Evolutionary conservation across 1,140 invertebrate species (phyloP).

Genomic region (Neotoxoptera formosana): DNA sequence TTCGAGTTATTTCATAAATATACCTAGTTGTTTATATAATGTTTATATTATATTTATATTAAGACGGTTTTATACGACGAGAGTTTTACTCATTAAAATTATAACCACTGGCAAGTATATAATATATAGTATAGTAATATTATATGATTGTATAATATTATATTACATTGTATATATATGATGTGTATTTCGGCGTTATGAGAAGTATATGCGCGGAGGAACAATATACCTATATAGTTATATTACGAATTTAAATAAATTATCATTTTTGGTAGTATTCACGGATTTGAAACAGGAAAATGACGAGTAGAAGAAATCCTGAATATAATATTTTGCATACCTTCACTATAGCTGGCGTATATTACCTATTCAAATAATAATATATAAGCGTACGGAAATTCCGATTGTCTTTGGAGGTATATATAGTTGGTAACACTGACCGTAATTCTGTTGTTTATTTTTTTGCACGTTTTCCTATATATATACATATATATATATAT

Average conservation of each 20-base stretch:
- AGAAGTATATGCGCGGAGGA: too few relatives aligned
- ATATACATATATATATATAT: too few relatives aligned
- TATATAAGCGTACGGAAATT: background rate
- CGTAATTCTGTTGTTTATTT: background rate
- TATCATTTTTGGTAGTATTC: background rate
- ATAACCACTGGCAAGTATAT: background rate
- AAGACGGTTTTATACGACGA: background rate
- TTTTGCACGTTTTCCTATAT: background rate
- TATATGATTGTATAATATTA: too few relatives aligned
- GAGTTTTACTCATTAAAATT: background rate
- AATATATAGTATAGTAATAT: background rate
- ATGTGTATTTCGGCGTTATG: too few relatives aligned
- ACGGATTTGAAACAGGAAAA: background rate
- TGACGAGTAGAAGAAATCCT: background rate
- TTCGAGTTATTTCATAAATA: background rate
- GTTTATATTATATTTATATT: background rate
- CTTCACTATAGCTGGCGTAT: background rate
- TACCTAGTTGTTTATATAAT: background rate
- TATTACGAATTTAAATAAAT: too few relatives aligned
- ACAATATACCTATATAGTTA: too few relatives aligned
- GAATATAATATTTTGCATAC: background rate
- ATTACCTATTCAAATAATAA: background rate
- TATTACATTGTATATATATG: too few relatives aligned
- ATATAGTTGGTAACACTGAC: background rate
- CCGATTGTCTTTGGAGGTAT: background rate